Evolutionary conservation across 2,888 invertebrate genomes (phyloP), one percentile per base, ranked within the genome.

Genomic region (Pediacus dermestoides): DNA sequence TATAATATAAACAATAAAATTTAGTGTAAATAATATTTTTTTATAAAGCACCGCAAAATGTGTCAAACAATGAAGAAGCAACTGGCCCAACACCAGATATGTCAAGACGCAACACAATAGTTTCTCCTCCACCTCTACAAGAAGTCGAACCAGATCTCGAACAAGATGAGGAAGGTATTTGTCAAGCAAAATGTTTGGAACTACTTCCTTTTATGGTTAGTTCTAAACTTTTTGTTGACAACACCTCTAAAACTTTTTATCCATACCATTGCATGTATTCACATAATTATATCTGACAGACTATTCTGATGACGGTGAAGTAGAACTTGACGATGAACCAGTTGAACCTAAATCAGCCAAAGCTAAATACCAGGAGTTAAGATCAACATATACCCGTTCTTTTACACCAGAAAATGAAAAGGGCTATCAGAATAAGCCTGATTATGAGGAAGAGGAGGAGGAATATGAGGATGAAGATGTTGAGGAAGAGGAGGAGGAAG

Each of bases 71-170:
- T 41, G 9, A 21, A 21, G 16, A 46, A 15, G 33, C 39, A 26
- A 43, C 43, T 12, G 49, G 51, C 45, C 37, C 46, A 27, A 44
- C 55, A 23, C 59, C 64, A 15, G 70, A 71, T 57, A 55, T 71
- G 39, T 58, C 68, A 2, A 57, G 74, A 49, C 63, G 73, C 47
- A 71, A 73, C 49, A 74, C 74, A 1, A 65, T 74, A 34, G 63
- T 73, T 11, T 63, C 70, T 25, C 72, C 73, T 13, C 64, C 67
- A 14, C 55, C 56, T 30, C 54, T 64, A 10, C 61, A 68, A 50
- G 64, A 68, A 52, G 57, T 70, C 9, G 62, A 65, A 52, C 55
- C 53, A 34, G 58, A 63, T 21, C 4, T 28, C 8, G 63, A 66
- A 42, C 52, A 60, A 9, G 52, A 53, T n/a, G 62, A 66, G 39